Base-by-base conservation (phyloP, 1,140 invertebrate species). In the Chionoecetes opilio region DNA sequence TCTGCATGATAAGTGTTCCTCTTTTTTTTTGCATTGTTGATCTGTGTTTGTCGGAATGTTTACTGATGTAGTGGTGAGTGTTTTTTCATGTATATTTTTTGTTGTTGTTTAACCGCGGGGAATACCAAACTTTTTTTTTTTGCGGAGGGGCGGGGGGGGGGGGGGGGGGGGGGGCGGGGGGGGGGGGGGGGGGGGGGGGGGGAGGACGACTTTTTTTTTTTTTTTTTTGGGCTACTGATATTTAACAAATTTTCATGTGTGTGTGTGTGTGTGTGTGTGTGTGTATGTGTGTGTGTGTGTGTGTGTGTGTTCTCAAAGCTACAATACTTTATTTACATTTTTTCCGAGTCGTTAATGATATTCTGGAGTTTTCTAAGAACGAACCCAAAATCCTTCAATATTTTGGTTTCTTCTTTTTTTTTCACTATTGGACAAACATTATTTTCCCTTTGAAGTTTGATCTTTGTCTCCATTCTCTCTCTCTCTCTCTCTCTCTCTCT, bases 351-450 rank as follows among this genome's bases (percentile, higher is more conserved):
- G n/a, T n/a, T 17, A 17, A 53, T 53, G 46, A 53, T 75, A 75
- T 75, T n/a, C 21, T 8, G 63, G 0, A n/a, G 9, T n/a, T 75
- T 75, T 75, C 63, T n/a, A 26, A 75, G n/a, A 26, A 75, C 11
- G 9, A 75, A n/a, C 21, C 63, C 63, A n/a, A 46, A 2, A 26
- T n/a, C 63, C n/a, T 75, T 75, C 63, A 75, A 75, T 75, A 75
- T 75, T 75, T 75, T 75, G 26, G 26, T 75, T 75, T 75, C 21
- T 21, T 75, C 26, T 21, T 75, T 75, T 75, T 75, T 21, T 75
- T n/a, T 75, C 63, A 75, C 63, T 75, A 75, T 75, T n/a, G 63
- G 63, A 26, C 63, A 75, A 75, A 75, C 63, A n/a, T 75, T 75
- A 5, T 75, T 75, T 75, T n/a, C 63, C n/a, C n/a, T n/a, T 75